A percentile compares a stretch with the other conserved stretches of the same genome.
These are phyloP conservation scores for Erpornis zantholeuca DNA, from an alignment of 2,113 vertebrate genomes.

Conservation along the genomic window DNA sequence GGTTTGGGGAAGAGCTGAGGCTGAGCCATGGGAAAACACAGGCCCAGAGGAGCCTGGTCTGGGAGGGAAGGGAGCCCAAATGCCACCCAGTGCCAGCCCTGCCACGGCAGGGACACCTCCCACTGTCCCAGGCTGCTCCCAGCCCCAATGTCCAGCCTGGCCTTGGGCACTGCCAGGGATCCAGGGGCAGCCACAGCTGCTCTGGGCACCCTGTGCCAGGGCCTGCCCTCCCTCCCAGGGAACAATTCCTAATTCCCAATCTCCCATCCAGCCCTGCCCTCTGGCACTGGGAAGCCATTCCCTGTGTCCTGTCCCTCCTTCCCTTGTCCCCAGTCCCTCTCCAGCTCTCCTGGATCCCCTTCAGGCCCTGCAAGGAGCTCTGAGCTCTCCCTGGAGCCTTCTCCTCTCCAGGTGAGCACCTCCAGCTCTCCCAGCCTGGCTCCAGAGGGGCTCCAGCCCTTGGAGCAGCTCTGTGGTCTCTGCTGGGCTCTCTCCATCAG, in stretches of 20 bases:
- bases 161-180: too few species aligned
- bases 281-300: too few species aligned
- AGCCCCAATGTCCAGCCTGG: too few species aligned
- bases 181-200: too few species aligned
- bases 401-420: background rate
- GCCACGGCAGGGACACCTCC: background rate
- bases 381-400: background rate
- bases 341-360: background rate
- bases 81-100: background rate
- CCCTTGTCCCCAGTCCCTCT: too few species aligned
- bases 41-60: background rate
- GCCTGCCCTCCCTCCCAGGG: too few species aligned
- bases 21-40: fast-evolving
- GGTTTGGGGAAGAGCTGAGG: background rate
- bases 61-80: background rate
- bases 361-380: background rate
- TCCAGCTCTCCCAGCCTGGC: background rate
- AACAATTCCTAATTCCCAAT: too few species aligned
- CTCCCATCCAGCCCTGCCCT: too few species aligned
- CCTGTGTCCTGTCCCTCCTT: too few species aligned
- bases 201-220: too few species aligned
- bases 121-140: too few species aligned
- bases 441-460: too few species aligned
- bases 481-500: background rate
- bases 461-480: background rate